A percentile compares a stretch with the other conserved stretches of the same genome.
phyloP scores from a whole-genome alignment of 2,888 invertebrate species.

The Brachyptera putata region DNA sequence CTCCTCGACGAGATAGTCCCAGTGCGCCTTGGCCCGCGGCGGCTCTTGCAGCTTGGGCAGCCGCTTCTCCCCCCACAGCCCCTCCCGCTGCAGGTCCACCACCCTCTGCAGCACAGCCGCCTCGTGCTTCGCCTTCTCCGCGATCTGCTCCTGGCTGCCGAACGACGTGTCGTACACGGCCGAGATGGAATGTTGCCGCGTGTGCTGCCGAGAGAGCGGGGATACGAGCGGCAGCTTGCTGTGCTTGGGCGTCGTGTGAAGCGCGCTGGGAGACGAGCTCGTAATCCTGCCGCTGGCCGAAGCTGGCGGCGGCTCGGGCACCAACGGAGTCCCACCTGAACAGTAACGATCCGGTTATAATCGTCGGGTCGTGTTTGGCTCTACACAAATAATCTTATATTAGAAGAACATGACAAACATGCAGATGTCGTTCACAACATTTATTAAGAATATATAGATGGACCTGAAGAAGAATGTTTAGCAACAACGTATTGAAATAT shows the following conservation, averaged over 20 bases:
- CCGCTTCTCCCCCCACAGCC: conserved; percentile 89
- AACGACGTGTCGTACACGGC: conserved; percentile 35
- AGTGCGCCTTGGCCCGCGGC: conserved; percentile 86
- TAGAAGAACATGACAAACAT: no score
- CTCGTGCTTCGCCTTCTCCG: conserved; percentile 86
- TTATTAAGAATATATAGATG: no score
- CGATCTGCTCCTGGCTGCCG: conserved; percentile 68
- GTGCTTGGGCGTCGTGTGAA: conserved; percentile 22
- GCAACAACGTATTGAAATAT: no score
- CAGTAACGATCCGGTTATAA: neutral
- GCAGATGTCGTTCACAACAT: no score
- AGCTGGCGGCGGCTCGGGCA: conserved; percentile 40
- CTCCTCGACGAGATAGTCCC: conserved; percentile 98
- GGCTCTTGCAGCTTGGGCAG: conserved; percentile 91
- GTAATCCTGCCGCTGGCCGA: conserved; percentile 36
- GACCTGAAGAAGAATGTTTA: no score
- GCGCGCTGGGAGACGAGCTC: conserved; percentile 37
- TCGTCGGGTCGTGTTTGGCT: no score
- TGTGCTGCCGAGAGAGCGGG: conserved; percentile 29
- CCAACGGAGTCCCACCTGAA: conserved; percentile 53
- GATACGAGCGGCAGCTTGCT: conserved; percentile 25
- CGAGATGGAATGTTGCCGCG: conserved; percentile 33
- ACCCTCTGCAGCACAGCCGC: conserved; percentile 92
- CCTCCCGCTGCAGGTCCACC: conserved; percentile 86
- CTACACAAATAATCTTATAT: no score